Percentiles rank a stretch among this genome's conserved stretches.
Conservation (phyloP, 2,113 vertebrate genomes). For the Chaetura pelagica region DNA sequence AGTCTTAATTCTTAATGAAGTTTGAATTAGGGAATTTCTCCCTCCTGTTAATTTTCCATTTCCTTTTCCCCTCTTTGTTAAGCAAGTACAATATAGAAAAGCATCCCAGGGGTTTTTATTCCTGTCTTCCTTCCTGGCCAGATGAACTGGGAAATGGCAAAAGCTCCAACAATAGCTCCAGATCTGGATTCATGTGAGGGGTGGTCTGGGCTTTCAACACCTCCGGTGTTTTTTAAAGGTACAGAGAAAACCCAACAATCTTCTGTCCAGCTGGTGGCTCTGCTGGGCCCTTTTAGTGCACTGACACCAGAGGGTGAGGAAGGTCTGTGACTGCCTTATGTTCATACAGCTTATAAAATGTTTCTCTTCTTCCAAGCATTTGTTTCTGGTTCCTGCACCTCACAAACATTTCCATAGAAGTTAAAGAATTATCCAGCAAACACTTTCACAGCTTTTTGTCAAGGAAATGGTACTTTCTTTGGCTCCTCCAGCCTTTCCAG, state of each 20-base stretch:
- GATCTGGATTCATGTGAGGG: not conserved
- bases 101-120: not conserved
- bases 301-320: not conserved
- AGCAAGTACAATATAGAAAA: not conserved
- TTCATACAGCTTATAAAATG: not conserved
- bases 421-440: not conserved
- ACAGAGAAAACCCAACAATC: not conserved
- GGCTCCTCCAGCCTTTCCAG: not conserved
- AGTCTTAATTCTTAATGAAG: not conserved
- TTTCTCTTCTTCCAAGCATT: not conserved
- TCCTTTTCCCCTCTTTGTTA: constrained; percentile 58
- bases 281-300: fast-evolving
- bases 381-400: not conserved
- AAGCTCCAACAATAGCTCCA: not conserved
- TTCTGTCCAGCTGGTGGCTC: not conserved
- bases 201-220: not conserved
- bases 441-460: not conserved
- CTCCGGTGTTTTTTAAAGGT: not conserved
- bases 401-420: not conserved
- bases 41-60: not conserved
- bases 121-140: constrained; percentile 40
- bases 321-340: not conserved
- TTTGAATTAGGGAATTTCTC: not conserved
- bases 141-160: not conserved
- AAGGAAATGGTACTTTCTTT: not conserved